Base-by-base conservation (phyloP, 2,888 invertebrate species). In the Celastrina argiolus region DNA sequence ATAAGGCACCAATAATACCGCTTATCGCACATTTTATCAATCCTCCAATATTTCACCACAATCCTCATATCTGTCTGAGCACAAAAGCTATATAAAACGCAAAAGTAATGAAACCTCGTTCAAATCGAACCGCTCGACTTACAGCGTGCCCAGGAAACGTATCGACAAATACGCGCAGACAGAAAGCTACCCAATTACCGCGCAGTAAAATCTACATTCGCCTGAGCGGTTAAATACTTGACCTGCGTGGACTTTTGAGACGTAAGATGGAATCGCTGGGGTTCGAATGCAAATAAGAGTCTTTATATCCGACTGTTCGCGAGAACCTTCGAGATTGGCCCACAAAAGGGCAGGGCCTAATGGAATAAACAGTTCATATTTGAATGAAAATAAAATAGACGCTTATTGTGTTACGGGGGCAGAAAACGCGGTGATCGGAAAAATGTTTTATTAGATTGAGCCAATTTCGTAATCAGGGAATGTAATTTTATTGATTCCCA, bases 221-320 rank as follows among this genome's bases (percentile, higher is more conserved):
- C 45, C 12, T 70, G 58, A 22, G 36, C 67, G n/a, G 0, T 7
- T 10, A 12, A 18, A 56, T 75, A 72, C 81, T 83, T 83, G 83
- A 84, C 85, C 81, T 77, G 73, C 71, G 70, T 73, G 72, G 76
- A 82, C 81, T 83, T 82, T 81, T 79, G 81, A 79, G 61, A 39
- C 76, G 76, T 74, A 75, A 82, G 81, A 80, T 81, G 79, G 78
- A 82, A 86, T 83, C 86, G 82, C 82, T 81, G 68, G 72, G 78
- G 79, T 78, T 76, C 78, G 80, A 84, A 87, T 85, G 85, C 84
- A 86, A 87, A 87, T 87, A 85, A 81, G 80, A 81, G 81, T 85
- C 83, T 85, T 84, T 84, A 80, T 78, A 77, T 75, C 71, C 66
- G 68, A 72, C 73, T 69, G 76, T 51, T 51, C 51, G 76, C 76